Percentiles rank a stretch among this genome's conserved stretches.
Evolutionary conservation across 2,113 vertebrate genomes (phyloP).

Genomic region (Helogale parvula): DNA sequence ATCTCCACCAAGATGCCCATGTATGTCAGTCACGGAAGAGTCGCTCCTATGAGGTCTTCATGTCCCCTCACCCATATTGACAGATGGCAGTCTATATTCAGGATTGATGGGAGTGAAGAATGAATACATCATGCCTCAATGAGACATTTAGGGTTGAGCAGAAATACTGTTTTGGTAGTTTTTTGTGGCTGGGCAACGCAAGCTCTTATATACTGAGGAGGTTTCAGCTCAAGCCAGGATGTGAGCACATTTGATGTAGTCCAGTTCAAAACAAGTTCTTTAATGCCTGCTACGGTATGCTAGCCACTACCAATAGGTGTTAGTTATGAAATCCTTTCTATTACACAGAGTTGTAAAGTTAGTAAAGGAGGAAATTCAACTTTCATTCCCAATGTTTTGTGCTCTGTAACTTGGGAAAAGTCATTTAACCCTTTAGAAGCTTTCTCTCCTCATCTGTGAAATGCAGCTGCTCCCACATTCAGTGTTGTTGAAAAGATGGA

Average conservation of each 20-base stretch:
- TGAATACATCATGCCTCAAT: background rate
- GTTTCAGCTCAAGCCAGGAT: background rate
- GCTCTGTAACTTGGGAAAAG: background rate
- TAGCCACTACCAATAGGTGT: background rate
- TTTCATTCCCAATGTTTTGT: background rate
- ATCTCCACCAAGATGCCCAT: background rate
- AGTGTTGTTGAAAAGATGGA: background rate
- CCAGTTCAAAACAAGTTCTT: background rate
- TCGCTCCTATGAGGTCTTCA: background rate
- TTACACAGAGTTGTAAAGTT: background rate
- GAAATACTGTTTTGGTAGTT: background rate
- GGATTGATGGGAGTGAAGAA: background rate
- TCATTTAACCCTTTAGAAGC: background rate
- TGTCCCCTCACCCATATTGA: background rate
- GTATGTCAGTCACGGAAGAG: background rate
- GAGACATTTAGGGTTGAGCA: background rate
- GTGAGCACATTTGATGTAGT: background rate
- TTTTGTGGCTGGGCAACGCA: background rate
- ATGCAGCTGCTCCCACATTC: background rate
- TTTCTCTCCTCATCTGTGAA: background rate
- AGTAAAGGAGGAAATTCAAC: background rate
- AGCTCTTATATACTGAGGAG: background rate
- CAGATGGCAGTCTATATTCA: accelerated
- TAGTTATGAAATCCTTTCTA: background rate
- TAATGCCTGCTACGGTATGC: background rate